Percentiles rank a stretch among this genome's conserved stretches.
These are phyloP conservation scores for Cherax destructor DNA, from an alignment of 1,140 invertebrate species.

Conservation along the genomic window DNA sequence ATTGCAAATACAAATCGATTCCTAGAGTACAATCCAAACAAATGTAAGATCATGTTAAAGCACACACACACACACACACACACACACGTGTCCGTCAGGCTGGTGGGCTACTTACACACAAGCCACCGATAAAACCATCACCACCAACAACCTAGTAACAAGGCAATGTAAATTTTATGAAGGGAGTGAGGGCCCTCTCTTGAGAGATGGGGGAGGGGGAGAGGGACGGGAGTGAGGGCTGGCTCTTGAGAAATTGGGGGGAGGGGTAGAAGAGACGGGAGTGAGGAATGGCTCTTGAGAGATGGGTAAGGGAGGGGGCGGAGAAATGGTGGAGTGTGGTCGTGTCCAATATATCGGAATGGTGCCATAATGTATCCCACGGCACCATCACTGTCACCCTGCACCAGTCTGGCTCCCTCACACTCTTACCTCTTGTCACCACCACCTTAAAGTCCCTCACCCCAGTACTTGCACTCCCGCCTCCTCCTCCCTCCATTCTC, in stretches of 20 bases:
- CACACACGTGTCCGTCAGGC: too few relatives aligned
- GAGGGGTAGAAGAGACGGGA: too few relatives aligned
- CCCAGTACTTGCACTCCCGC: too few relatives aligned
- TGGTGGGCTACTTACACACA: neutral
- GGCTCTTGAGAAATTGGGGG: too few relatives aligned
- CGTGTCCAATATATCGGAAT: conserved; percentile 41
- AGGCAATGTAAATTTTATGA: conserved; percentile 17
- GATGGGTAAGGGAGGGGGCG: neutral
- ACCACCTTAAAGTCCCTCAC: too few relatives aligned
- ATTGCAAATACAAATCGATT: too few relatives aligned
- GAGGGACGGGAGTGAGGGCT: too few relatives aligned
- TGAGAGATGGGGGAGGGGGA: neutral
- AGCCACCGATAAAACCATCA: conserved; percentile 3
- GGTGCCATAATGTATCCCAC: conserved; percentile 7
- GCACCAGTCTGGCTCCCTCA: neutral
- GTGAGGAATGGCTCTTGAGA: neutral
- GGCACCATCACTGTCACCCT: conserved; percentile 1
- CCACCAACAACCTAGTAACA: conserved; percentile 5
- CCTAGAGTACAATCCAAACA: too few relatives aligned
- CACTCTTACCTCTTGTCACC: neutral
- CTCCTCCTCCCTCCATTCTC: neutral
- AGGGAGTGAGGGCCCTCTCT: neutral
- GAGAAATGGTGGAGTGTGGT: neutral
- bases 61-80: too few relatives aligned
- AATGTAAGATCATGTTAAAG: too few relatives aligned